Base-by-base conservation (phyloP, 2,888 invertebrate genomes). In the Empis stercorea region DNA sequence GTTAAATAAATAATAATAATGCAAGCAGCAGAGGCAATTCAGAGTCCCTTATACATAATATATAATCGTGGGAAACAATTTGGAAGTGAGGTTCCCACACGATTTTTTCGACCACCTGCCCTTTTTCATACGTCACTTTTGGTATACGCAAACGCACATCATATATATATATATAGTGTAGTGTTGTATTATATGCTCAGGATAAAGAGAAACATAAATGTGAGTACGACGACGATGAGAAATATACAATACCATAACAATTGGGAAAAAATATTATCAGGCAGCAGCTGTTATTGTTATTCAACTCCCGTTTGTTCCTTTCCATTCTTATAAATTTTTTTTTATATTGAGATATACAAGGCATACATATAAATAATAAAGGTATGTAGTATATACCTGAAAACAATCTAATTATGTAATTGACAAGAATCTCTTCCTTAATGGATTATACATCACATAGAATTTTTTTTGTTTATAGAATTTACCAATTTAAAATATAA, bases 61-160 rank as follows among this genome's bases (percentile, higher is more conserved):
- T n/a, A n/a, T 62, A 61, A 65, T 64, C 68, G 68, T 68, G 68
- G 68, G 68, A 68, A 68, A 66, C 65, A 65, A 63, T 64, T 66
- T 63, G 59, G 61, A 59, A 63, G 61, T 62, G 58, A 63, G 66
- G 66, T 68, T 68, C 68, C 68, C 68, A 68, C 68, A 66, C 66
- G 61, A 65, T 63, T 64, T 65, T 62, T 62, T 58, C 46, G 48
- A 48, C 54, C 55, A 55, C 55, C 55, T 55, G 55, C 55, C 54
- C 53, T 55, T 55, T 51, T 50, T 52, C 52, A 54, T 53, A 51
- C 23, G 23, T 27, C 23, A 27, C 23, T 27, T 4, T 27, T 7
- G 7, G 9, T 27, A 27, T 27, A 27, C 23, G 23, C 23, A 20
- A n/a, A 4, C 20, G 20, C 5, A 4, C 20, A 5, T 20, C 20